Percentiles rank a stretch among this genome's conserved stretches.
These are phyloP conservation scores for Pyrocephalus nanus DNA, from an alignment of 2,797 vertebrate species.

Conservation along the genomic window DNA sequence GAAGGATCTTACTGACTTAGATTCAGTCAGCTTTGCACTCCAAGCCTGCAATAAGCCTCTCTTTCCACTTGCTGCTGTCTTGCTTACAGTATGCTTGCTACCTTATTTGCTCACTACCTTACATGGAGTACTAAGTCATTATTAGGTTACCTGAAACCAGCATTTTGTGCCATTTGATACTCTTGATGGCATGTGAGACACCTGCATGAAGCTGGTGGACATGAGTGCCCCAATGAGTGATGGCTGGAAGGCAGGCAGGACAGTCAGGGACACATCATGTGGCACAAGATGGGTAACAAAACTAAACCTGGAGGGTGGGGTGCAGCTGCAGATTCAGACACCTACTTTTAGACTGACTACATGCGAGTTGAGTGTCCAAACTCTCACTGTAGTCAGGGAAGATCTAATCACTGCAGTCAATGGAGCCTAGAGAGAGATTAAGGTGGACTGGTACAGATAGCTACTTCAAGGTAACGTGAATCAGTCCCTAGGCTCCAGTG, in stretches of 20 bases:
- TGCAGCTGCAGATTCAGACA: not conserved
- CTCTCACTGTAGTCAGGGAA: not conserved
- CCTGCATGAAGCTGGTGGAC: not conserved
- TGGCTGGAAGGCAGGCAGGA: not conserved
- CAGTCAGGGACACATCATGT: not conserved
- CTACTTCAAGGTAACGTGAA: not conserved
- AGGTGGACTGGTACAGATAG: not conserved
- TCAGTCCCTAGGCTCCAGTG: not conserved
- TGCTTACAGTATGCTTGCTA: not conserved
- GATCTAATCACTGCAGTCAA: not conserved
- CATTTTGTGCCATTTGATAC: not conserved
- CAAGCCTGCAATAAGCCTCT: not conserved
- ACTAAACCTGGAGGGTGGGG: fast-evolving
- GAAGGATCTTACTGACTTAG: not conserved
- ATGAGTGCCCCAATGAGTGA: not conserved
- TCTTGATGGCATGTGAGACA: not conserved
- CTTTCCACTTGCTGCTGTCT: not conserved
- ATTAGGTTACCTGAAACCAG: not conserved
- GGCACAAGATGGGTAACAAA: fast-evolving
- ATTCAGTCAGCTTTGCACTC: not conserved
- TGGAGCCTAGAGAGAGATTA: not conserved
- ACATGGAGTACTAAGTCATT: not conserved
- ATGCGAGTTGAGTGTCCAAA: fast-evolving
- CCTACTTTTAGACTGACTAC: not conserved
- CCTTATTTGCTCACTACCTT: not conserved